Evolutionary conservation across 2,797 vertebrate genomes (phyloP).

Genomic region (Cercopithecus neglectus): DNA sequence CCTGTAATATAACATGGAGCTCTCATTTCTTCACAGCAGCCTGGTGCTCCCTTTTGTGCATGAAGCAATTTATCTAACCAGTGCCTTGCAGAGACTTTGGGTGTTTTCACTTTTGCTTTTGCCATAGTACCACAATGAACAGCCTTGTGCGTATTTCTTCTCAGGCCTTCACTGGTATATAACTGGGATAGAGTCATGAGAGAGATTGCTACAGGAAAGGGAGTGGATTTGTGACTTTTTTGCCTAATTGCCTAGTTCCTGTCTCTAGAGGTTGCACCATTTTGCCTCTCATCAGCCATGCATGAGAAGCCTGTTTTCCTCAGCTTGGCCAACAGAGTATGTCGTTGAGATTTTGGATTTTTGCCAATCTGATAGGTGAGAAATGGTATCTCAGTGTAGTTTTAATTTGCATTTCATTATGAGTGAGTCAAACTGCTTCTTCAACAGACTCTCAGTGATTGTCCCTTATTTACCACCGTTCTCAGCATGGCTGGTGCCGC

Average conservation of each 20-base stretch:
- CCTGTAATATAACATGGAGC: neutral
- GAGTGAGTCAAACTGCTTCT: neutral
- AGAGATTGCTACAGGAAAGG: neutral
- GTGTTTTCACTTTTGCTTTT: neutral
- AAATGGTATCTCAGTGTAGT: neutral
- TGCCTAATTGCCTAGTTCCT: neutral
- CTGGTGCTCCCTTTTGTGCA: neutral
- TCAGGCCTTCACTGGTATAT: neutral
- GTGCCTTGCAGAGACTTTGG: neutral
- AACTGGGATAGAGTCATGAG: neutral
- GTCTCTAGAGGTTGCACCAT: neutral
- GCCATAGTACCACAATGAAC: neutral
- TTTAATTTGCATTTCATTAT: neutral
- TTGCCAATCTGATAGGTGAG: neutral
- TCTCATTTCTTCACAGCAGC: neutral
- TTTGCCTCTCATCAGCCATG: neutral
- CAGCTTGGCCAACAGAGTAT: neutral
- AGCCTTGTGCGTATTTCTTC: neutral
- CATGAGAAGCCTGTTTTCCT: neutral
- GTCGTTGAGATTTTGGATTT: neutral
- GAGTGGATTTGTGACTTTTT: neutral
- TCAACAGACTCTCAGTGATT: neutral
- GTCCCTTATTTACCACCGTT: neutral
- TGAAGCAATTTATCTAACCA: neutral
- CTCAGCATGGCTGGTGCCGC: neutral